Base-by-base conservation (phyloP, 2,797 vertebrate species). In the Leucoraja ocellata region DNA sequence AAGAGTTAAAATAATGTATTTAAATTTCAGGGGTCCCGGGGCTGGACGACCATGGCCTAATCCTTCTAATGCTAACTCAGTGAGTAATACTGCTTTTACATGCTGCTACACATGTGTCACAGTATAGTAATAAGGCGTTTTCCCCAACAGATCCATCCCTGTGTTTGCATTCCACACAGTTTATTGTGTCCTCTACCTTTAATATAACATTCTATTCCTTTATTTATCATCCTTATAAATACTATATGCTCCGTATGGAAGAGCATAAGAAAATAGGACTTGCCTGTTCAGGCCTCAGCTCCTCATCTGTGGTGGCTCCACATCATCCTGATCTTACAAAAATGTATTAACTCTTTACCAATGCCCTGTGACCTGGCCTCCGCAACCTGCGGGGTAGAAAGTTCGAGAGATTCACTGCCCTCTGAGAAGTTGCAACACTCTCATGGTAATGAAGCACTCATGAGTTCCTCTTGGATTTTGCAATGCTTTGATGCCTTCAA, bases 21-120 rank as follows among this genome's bases (percentile, higher is more conserved):
- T 4, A 90, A 63, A 18, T 93, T 94, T 25, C 94, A 99, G 99
- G 98, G 99, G 98, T 94, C 98, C 98, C 0, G 98, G 98, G 93
- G 98, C 98, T 0, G 98, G 98, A 93, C 97, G 98, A 95, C 99
- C 98, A 93, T 99, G 99, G 99, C 98, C 98, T 92, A 99, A 99
- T 96, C 98, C 98, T 93, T 99, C 98, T 96, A 98, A 98, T 95
- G 97, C 98, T 96, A 99, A 99, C 96, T 99, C 98, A 96, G 99
- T 99, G 96, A 99, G 99, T 98, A 93, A 63, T 88, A 32, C 84
- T 84, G 16, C 8, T 39, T 77, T 32, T 90, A 28, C 32, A 63
- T 90, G 68, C 36, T 68, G 32, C 36, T 71, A 46, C 46, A 46
- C 2, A 46, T 46, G 36, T 10, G 13, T 16, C 68, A 32, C 68